Evolutionary conservation across 2,888 invertebrate species (phyloP).

Genomic region (Panzeria rudis): DNA sequence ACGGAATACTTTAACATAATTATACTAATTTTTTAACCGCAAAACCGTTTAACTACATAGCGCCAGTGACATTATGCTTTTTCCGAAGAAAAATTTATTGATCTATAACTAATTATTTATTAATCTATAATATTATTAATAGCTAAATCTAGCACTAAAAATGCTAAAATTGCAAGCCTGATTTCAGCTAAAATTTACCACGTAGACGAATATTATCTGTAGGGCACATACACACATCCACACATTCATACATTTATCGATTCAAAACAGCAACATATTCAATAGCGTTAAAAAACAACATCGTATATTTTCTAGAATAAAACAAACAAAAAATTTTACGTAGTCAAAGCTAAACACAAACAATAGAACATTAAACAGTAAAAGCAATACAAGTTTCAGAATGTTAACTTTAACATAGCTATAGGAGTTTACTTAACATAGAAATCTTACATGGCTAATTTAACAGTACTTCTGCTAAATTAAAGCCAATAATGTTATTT

Average conservation of each 20-base stretch:
- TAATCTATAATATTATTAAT: too few species aligned
- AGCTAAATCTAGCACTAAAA: too few species aligned
- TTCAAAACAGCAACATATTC: not conserved
- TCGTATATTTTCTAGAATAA: slow-evolving; percentile 5
- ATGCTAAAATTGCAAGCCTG: too few species aligned
- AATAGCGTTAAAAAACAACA: not conserved
- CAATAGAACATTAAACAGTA: slow-evolving; percentile 28
- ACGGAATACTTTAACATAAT: too few species aligned
- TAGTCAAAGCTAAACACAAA: not conserved
- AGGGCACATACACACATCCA: not conserved
- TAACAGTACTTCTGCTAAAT: slow-evolving; percentile 18
- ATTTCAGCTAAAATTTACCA: too few species aligned
- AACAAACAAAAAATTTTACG: not conserved
- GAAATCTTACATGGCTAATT: not conserved
- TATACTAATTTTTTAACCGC: too few species aligned
- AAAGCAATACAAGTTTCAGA: not conserved
- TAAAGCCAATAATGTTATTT: not conserved
- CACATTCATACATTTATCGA: not conserved
- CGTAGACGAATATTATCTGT: too few species aligned
- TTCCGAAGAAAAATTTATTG: too few species aligned
- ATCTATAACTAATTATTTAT: too few species aligned
- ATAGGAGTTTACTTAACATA: not conserved
- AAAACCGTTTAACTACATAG: too few species aligned
- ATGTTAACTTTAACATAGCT: slow-evolving; percentile 32
- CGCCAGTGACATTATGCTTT: too few species aligned